Base-by-base conservation (phyloP, 2,113 vertebrate species). In the Scytalopus superciliaris region DNA sequence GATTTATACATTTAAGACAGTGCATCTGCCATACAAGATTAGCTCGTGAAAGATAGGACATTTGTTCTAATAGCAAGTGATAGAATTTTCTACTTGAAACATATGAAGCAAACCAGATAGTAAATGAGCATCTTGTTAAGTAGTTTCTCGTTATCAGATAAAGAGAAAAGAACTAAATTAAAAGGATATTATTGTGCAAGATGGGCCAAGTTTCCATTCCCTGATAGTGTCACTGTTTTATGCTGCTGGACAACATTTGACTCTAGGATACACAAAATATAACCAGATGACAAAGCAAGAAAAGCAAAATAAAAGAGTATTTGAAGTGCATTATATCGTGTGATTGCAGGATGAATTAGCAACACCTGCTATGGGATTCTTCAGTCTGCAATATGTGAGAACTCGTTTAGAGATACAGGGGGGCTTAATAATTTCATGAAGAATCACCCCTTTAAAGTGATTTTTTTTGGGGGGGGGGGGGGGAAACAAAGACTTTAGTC, bases 1-100 rank as follows among this genome's bases (percentile, higher is more conserved):
- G 97, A 98, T 98, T 97, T 97, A 96, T 97, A 89, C 74, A 97
- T 96, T 97, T 96, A 93, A 93, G 95, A 97, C 96, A 97, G 94
- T 53, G 77, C 96, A 97, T 98, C 97, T 97, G 97, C 96, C 94
- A 95, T 81, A 93, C 72, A 95, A 98, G 98, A 98, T 98, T 98
- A 98, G 97, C 93, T 90, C 89, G 88, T 92, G 93, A 77, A 95
- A 97, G 96, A 98, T 98, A 98, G 90, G 84, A 89, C 55, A 77
- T 95, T 97, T 95, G 84, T 95, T 92, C 90, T 84, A 97, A 82
- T 64, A 97, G 79, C 6, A 16, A 90, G 52, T 59, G 87, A 97
- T 96, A 96, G 85, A 98, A 96, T 93, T 97, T 96, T 94, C 70
- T 68, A 84, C 68, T 97, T 97, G 63, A 50, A 73, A 96, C 64